Evolutionary conservation across 2,797 vertebrate species (phyloP), one percentile per base, ranked within the genome.

Genomic region (Etheostoma nigrum): DNA sequence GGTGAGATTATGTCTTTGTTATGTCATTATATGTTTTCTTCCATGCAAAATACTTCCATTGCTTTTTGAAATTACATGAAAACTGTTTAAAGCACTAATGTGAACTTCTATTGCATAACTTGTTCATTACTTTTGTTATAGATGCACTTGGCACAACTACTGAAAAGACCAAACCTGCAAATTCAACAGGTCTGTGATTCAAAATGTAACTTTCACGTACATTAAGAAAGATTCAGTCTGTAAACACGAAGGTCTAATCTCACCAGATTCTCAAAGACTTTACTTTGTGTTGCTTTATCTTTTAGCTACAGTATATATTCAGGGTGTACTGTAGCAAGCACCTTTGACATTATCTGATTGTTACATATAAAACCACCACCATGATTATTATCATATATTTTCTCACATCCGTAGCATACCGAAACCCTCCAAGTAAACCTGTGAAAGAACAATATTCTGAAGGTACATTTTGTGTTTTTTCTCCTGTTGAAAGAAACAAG

Each of bases 111-210:
- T 40, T 19, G 14, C 6, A 42, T 60, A 47, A 52, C 7, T 6
- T 58, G 8, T 66, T 68, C 9, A 14, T 55, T 19, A 54, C 19
- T 67, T 45, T 74, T 77, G 14, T 72, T 79, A 66, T 62, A 94
- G 91, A 87, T 65, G 81, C 79, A 13, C 63, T 93, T 52, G 72
- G 52, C 21, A 45, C 65, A 65, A 55, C 74, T 2, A 74, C 81
- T 6, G 84, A 83, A 59, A 83, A 74, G 72, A 64, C 72, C 15
- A 14, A 40, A 21, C 25, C 74, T 61, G 72, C 69, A 67, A 51
- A 62, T 11, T 14, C 71, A 49, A 81, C 90, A 87, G 93, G 94
- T 94, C 2, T 69, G 88, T 89, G 21, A 67, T 52, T 74, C 42
- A 21, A 61, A 72, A 49, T 67, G 18, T 19, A 33, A 1, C 18